phyloP scores from a whole-genome alignment of 2,888 invertebrate genomes.

The Trichopria drosophilae region DNA sequence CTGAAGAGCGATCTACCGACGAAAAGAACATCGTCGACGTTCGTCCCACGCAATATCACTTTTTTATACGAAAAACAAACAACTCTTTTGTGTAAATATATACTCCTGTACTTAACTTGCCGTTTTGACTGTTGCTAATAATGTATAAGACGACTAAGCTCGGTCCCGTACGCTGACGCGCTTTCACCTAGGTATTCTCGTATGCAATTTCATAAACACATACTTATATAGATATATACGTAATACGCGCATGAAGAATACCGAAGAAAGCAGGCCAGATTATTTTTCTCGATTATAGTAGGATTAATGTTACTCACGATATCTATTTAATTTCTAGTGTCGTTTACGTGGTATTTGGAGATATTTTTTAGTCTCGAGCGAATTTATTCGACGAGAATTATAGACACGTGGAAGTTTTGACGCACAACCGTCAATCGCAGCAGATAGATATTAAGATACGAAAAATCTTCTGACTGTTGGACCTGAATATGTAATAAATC shows the following conservation, averaged over 20 bases:
- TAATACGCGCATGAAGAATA: slow-evolving; percentile 13
- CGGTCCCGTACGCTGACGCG: no score
- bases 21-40: not conserved
- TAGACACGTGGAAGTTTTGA: no score
- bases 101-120: slow-evolving; percentile 31
- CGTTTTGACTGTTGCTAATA: slow-evolving; percentile 21
- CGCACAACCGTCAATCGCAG: no score
- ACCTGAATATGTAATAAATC: no score
- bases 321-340: slow-evolving; percentile 24
- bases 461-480: no score
- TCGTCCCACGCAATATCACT: slow-evolving; percentile 6
- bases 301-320: slow-evolving; percentile 13
- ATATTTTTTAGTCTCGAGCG: slow-evolving; percentile 22
- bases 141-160: no score
- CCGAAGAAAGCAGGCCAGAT: slow-evolving; percentile 8
- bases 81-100: slow-evolving; percentile 33
- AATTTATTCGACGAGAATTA: no score
- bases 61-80: slow-evolving; percentile 18
- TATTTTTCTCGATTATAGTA: slow-evolving; percentile 20
- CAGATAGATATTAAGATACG: no score
- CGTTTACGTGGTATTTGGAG: slow-evolving; percentile 17
- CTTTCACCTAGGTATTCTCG: slow-evolving; percentile 26
- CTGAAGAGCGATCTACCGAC: slow-evolving; percentile 24
- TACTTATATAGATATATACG: slow-evolving; percentile 15
- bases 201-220: slow-evolving; percentile 11